Base-by-base conservation (phyloP, 1,140 invertebrate genomes). In the Drosophila sturtevanti region DNA sequence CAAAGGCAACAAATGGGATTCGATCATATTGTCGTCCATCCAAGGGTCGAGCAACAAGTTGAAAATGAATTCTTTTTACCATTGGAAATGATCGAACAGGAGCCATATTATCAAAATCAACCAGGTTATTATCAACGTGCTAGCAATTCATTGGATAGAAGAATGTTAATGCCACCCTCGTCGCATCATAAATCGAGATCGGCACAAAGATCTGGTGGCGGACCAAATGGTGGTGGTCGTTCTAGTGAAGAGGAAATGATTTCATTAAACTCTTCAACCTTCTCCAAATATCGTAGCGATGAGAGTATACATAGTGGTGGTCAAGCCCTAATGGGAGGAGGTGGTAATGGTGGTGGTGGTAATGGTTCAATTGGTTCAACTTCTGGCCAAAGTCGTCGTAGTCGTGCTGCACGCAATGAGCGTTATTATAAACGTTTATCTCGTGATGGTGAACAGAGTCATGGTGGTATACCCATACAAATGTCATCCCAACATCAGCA, bases 401-500 rank as follows among this genome's bases (percentile, higher is more conserved):
- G 94, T 22, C 93, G 96, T 60, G 94, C 94, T 16, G 95, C 96
- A 0, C 93, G 96, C 74, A 97, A 96, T 54, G 96, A 97, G 90
- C 93, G 96, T 31, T 96, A 96, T 78, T 94, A 96, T 52, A 96
- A 96, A 82, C 92, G 96, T 34, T 92, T 96, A 55, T 96, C 95
- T 3, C 93, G 94, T 37, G 95, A 96, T 66, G 95, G 93, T 18
- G 93, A 93, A 63, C 79, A 94, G 2, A 94, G 94, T 65, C 94
- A 93, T 79, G 94, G 94, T 82, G 93, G 93, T 27, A 93, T 81
- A 21, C 81, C 85, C 0, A 54, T n/a, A 0, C 63, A 70, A 5
- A n/a, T 16, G 1, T 65, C 35, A 21, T 64, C 55, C 4, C 63
- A 44, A 5, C 73, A 44, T 6, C 41, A 41, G n/a, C 37, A 31